These are phyloP conservation scores for Drosophila oshimai DNA, from an alignment of 1,140 invertebrate genomes.

Conservation along the genomic window DNA sequence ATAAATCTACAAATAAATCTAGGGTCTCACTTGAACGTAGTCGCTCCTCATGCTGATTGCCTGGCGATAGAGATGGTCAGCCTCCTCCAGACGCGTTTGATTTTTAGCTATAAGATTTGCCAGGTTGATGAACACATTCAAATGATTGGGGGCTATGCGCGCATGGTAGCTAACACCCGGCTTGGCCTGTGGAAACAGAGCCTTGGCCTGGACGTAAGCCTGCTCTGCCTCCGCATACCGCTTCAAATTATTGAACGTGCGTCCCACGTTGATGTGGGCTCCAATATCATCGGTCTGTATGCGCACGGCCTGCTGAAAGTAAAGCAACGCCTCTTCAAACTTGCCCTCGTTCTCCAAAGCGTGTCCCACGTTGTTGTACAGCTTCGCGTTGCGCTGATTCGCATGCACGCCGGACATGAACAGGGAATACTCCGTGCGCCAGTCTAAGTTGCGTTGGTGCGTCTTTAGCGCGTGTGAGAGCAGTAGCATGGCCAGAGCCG, in stretches of 20 bases:
- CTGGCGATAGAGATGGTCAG: conserved; percentile 95
- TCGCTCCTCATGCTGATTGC: conserved; percentile 98
- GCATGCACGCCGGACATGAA: conserved; percentile 96
- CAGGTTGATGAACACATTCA: conserved; percentile 97
- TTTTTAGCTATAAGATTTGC: conserved; percentile 98
- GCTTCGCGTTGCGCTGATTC: conserved; percentile 95
- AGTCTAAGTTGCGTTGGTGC: conserved; percentile 93
- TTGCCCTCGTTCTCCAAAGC: conserved; percentile 93
- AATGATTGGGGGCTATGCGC: conserved; percentile 96
- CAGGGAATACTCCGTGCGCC: conserved; percentile 95
- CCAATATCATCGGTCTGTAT: conserved; percentile 98
- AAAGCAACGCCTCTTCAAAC: conserved; percentile 93
- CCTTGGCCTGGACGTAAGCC: conserved; percentile 95
- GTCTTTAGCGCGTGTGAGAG: conserved; percentile 91
- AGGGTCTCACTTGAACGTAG: conserved; percentile 86
- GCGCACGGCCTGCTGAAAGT: conserved; percentile 95
- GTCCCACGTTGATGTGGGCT: conserved; percentile 97
- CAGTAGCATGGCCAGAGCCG: conserved; percentile 86
- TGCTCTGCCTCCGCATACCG: conserved; percentile 95
- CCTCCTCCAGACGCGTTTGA: conserved; percentile 94
- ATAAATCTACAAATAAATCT: no score
- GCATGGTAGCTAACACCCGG: conserved; percentile 97
- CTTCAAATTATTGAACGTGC: conserved; percentile 96
- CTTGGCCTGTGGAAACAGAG: conserved; percentile 93
- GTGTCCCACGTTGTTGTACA: conserved; percentile 98